These are phyloP conservation scores for Hycleus phaleratus DNA, from an alignment of 1,140 invertebrate genomes.

Conservation along the genomic window DNA sequence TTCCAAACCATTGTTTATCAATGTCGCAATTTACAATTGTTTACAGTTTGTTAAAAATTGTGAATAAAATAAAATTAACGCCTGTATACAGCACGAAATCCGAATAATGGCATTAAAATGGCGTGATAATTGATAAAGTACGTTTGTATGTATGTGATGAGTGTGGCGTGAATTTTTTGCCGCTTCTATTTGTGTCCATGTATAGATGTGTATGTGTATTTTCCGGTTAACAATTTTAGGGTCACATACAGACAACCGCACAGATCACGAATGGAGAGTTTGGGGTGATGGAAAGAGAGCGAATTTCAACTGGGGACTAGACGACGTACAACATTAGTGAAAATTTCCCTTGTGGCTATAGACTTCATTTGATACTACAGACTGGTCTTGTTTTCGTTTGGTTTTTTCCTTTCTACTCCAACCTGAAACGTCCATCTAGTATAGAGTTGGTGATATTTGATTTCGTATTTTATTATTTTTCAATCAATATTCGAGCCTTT, in stretches of 20 bases:
- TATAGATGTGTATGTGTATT: not conserved
- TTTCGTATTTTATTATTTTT: no score
- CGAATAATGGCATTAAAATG: conserved; percentile 21
- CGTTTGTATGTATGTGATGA: conserved; percentile 12
- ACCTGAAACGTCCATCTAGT: no score
- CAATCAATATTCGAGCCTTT: no score
- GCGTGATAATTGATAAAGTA: conserved; percentile 22
- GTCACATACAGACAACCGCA: not conserved
- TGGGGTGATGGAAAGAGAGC: no score
- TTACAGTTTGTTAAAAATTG: no score
- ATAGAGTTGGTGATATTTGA: no score
- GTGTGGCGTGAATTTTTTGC: conserved; percentile 15
- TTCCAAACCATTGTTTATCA: conserved; percentile 13
- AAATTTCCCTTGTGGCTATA: conserved; percentile 16
- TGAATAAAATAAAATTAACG: conserved; percentile 5
- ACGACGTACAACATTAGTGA: conserved; percentile 14
- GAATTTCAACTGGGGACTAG: not conserved
- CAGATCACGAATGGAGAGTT: no score
- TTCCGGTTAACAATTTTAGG: not conserved
- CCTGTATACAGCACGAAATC: conserved; percentile 13
- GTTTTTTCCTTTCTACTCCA: no score
- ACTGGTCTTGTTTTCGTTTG: no score
- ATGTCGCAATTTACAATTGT: conserved; percentile 5
- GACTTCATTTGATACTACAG: conserved; percentile 10
- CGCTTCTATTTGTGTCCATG: not conserved